These are phyloP conservation scores for Acleris holmiana DNA, from an alignment of 2,888 invertebrate species.

Conservation along the genomic window DNA sequence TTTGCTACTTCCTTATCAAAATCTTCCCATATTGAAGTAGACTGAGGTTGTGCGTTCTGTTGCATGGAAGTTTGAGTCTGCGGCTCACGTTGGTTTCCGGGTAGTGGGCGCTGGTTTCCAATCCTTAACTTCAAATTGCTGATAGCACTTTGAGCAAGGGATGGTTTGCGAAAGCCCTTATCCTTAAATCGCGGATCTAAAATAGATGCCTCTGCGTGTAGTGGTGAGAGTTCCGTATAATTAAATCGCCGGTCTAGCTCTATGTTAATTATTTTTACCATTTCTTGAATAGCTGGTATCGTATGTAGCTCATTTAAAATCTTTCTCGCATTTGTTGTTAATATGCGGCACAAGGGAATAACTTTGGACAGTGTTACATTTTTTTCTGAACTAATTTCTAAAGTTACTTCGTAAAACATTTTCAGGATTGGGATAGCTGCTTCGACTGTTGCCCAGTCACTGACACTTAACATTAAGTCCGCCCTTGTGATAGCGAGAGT, in stretches of 20 bases:
- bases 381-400: conserved; percentile 29
- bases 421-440: conserved; percentile 30
- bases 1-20: background rate
- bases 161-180: background rate
- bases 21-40: background rate
- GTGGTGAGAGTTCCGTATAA: background rate
- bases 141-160: conserved; percentile 1
- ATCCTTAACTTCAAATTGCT: background rate
- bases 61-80: no score
- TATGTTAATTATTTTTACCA: background rate
- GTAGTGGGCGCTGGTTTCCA: background rate
- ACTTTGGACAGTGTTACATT: conserved; percentile 29
- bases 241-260: conserved; percentile 7
- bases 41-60: background rate
- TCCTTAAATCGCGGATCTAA: conserved; percentile 16
- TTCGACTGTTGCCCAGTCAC: conserved; percentile 31
- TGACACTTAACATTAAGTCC: conserved; percentile 23
- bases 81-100: no score
- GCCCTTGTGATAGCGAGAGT: conserved; percentile 27
- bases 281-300: background rate
- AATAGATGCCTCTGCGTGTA: conserved; percentile 5
- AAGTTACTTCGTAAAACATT: conserved; percentile 8
- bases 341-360: conserved; percentile 17
- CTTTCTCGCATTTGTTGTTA: conserved; percentile 7
- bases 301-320: background rate